Conservation (phyloP, 1,140 invertebrate species). For the Eriocheir sinensis region DNA sequence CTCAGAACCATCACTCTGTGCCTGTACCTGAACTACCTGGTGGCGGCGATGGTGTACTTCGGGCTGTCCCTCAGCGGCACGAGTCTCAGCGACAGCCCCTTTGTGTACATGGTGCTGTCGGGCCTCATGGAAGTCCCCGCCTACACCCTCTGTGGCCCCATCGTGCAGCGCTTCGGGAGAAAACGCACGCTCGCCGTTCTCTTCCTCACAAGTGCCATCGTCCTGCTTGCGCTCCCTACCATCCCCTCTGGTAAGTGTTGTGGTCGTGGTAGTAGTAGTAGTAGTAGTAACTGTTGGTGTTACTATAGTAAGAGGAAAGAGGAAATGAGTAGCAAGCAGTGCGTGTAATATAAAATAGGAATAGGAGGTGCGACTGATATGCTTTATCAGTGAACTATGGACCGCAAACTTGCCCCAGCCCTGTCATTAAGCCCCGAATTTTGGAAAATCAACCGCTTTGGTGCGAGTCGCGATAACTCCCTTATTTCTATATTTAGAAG, state of each 20-base stretch:
- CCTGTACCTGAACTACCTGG: background rate
- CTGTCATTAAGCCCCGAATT: too few relatives aligned
- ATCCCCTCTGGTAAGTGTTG: background rate
- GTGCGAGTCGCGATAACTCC: too few relatives aligned
- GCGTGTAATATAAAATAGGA: background rate
- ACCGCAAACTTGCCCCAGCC: too few relatives aligned
- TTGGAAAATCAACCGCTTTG: too few relatives aligned
- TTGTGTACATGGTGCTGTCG: background rate
- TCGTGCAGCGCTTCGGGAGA: background rate
- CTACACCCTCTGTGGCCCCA: background rate
- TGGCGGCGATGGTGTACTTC: slow-evolving; percentile 2
- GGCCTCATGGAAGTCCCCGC: background rate
- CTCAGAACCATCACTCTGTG: background rate
- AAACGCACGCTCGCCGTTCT: background rate
- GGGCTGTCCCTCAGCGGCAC: background rate
- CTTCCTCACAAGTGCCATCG: background rate
- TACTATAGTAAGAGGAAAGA: background rate
- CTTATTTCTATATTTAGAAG: too few relatives aligned
- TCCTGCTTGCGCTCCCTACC: background rate
- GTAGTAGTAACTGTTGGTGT: too few relatives aligned
- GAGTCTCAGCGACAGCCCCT: background rate
- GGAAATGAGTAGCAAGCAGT: background rate
- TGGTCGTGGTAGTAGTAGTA: background rate
- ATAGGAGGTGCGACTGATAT: background rate
- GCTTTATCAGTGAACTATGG: too few relatives aligned